Evolutionary conservation across 2,113 vertebrate species (phyloP).

Genomic region (Herpailurus yagouaroundi): DNA sequence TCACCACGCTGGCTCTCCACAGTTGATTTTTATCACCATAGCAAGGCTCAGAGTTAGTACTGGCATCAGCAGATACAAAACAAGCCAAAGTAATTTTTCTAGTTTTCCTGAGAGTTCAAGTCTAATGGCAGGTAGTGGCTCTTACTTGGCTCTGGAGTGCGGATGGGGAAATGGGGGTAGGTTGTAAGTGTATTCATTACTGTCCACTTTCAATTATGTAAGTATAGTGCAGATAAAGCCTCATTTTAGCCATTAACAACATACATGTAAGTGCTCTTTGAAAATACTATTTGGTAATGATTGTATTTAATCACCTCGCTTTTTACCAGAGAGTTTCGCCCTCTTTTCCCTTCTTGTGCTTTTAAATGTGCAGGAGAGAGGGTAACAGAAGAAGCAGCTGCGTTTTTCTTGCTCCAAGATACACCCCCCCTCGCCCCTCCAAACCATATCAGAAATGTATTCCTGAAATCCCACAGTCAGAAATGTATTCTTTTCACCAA

Average conservation of each 20-base stretch:
- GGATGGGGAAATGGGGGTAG: constrained; percentile 11
- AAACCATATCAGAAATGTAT: constrained; percentile 24
- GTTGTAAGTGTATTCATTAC: constrained; percentile 70
- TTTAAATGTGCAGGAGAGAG: constrained; percentile 54
- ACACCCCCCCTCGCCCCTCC: neutral
- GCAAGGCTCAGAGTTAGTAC: neutral
- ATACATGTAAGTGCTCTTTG: constrained; percentile 53
- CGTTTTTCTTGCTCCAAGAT: constrained; percentile 41
- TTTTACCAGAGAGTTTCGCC: constrained; percentile 63
- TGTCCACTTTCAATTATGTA: constrained; percentile 59
- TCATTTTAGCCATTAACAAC: constrained; percentile 74
- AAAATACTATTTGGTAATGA: constrained; percentile 72
- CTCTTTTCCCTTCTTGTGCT: constrained; percentile 42
- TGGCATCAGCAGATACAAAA: constrained; percentile 31
- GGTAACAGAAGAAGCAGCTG: constrained; percentile 20
- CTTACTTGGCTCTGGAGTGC: constrained; percentile 58
- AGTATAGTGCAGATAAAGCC: constrained; percentile 57
- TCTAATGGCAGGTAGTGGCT: constrained; percentile 52
- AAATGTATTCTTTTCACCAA: constrained; percentile 52
- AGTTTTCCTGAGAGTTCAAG: constrained; percentile 18
- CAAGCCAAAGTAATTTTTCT: constrained; percentile 59
- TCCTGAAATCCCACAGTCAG: neutral
- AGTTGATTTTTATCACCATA: neutral
- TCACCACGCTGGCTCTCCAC: neutral
- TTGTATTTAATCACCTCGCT: constrained; percentile 68